Evolutionary conservation across 2,888 invertebrate genomes (phyloP).

Genomic region (Cheilosia impressa): DNA sequence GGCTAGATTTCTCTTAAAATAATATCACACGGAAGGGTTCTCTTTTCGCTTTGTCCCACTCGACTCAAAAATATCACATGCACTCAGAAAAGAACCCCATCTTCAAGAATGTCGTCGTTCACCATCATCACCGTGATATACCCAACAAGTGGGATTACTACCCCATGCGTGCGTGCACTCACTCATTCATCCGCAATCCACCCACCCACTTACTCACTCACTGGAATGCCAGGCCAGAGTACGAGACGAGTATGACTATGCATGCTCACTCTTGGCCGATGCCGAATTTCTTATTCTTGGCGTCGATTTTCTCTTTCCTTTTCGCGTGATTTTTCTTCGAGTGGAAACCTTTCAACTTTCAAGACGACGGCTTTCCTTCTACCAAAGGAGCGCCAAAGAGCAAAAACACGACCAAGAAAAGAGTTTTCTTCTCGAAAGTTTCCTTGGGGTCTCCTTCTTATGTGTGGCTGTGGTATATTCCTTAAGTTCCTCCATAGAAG

Average conservation of each 20-base stretch:
- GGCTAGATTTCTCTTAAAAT: constrained; percentile 11
- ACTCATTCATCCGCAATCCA: background rate
- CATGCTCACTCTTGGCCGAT: background rate
- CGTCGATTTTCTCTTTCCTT: background rate
- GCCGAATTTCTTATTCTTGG: background rate
- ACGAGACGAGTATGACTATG: too few species aligned
- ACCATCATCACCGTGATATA: background rate
- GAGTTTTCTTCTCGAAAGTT: constrained; percentile 21
- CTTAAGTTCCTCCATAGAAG: constrained; percentile 36
- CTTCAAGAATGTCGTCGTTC: background rate
- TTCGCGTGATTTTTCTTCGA: constrained; percentile 27
- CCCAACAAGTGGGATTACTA: constrained; percentile 52
- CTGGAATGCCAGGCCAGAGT: background rate
- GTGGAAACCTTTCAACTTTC: constrained; percentile 50
- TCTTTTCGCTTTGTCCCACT: background rate
- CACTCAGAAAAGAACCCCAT: constrained; percentile 6
- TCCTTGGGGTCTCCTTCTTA: constrained; percentile 32
- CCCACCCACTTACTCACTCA: background rate
- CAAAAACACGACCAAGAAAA: background rate
- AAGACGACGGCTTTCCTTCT: constrained; percentile 14
- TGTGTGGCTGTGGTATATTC: constrained; percentile 30
- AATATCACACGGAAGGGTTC: background rate
- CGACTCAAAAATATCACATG: constrained; percentile 15
- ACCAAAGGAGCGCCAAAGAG: constrained; percentile 12
- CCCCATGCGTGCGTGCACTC: constrained; percentile 4